These are phyloP conservation scores for Drosophila cognata DNA, from an alignment of 2,888 invertebrate genomes.

Conservation along the genomic window DNA sequence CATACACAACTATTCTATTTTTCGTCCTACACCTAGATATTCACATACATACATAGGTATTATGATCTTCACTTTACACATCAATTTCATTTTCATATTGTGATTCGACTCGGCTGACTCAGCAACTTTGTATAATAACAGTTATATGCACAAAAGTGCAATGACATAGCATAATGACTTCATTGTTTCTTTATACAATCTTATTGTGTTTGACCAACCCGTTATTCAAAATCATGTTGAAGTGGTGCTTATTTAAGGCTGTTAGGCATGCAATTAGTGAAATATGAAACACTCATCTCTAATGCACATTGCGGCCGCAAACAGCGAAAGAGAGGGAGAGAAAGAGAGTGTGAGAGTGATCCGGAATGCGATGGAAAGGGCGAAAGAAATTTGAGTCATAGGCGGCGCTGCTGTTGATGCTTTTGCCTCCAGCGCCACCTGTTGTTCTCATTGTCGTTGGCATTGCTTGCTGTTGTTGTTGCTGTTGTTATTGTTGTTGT, in stretches of 20 bases:
- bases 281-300: conserved; percentile 15
- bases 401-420: conserved; percentile 11
- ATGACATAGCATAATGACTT: neutral
- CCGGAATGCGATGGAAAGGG: neutral
- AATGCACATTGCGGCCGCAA: conserved; percentile 3
- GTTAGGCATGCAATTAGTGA: neutral
- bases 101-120: neutral
- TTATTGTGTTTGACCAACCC: neutral
- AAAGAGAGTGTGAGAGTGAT: neutral
- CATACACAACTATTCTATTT: neutral
- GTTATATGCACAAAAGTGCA: neutral
- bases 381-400: conserved; percentile 17
- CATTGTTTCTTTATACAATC: neutral
- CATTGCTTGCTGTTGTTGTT: conserved; percentile 20
- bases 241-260: neutral
- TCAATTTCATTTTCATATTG: neutral
- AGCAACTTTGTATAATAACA: neutral
- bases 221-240: neutral
- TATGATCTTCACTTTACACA: neutral
- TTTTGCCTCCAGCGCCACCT: conserved; percentile 18
- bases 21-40: neutral
- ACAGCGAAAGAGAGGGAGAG: neutral
- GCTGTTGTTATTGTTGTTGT: conserved; percentile 7
- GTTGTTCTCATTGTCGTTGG: conserved; percentile 14
- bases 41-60: neutral